These are phyloP conservation scores for Candoia aspera DNA, from an alignment of 2,113 vertebrate genomes.

Conservation along the genomic window DNA sequence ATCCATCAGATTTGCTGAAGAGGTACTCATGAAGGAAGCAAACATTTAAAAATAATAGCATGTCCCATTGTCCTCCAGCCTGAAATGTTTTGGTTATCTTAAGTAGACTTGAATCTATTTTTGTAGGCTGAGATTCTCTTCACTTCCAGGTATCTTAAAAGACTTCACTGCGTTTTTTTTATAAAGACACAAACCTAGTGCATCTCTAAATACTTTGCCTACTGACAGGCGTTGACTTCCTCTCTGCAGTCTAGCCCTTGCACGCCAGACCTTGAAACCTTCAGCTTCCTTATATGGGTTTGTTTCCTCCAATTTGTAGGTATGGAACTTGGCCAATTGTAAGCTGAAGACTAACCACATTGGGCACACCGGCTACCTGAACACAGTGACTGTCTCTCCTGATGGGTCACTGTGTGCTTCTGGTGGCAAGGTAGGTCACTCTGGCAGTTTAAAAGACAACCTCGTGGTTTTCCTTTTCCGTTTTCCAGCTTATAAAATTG, in stretches of 20 bases:
- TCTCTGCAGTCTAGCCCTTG: background rate
- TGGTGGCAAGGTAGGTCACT: conserved; percentile 85
- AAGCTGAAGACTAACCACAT: conserved; percentile 99
- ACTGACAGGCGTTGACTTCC: too few species aligned
- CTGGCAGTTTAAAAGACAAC: too few species aligned
- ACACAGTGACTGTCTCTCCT: conserved; percentile 93
- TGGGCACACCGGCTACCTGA: conserved; percentile 92
- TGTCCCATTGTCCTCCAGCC: background rate
- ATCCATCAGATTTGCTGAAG: background rate
- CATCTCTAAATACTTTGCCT: too few species aligned
- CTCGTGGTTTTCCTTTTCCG: accelerated
- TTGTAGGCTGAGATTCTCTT: background rate
- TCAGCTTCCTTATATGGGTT: too few species aligned
- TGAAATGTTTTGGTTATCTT: background rate
- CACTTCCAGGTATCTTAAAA: background rate
- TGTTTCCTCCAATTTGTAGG: conserved; percentile 66
- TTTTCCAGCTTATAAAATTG: background rate
- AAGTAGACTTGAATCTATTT: background rate
- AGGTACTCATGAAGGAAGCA: background rate
- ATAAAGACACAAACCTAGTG: background rate
- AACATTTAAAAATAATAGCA: background rate
- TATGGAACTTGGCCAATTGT: conserved; percentile 98
- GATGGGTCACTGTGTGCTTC: conserved; percentile 97
- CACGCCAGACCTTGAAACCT: background rate
- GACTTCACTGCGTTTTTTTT: background rate